Conservation (phyloP, 2,888 invertebrate genomes). For the Cryptocheilus praepositus region DNA sequence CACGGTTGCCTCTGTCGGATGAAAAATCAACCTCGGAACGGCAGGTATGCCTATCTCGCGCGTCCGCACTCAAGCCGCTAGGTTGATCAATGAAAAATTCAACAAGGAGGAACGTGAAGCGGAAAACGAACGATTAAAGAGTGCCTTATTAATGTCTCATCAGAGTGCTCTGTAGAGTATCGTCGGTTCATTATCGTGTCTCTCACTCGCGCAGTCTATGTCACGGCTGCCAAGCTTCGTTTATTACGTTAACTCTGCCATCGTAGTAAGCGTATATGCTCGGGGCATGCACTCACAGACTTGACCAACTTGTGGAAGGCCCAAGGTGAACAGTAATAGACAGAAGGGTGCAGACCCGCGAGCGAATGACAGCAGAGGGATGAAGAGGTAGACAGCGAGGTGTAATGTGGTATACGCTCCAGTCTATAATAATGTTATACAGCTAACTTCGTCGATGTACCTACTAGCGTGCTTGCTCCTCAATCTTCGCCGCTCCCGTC, state of each 20-base stretch:
- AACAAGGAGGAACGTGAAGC: no score
- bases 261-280: constrained; percentile 41
- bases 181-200: constrained; percentile 13
- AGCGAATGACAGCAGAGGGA: constrained; percentile 27
- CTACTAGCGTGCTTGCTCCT: constrained; percentile 22
- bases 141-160: no score
- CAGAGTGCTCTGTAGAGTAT: neutral
- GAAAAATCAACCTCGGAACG: no score
- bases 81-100: no score
- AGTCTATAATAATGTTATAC: constrained; percentile 56
- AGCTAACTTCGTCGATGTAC: constrained; percentile 49
- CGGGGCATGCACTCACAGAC: constrained; percentile 46
- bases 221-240: constrained; percentile 13
- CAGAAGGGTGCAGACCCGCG: constrained; percentile 36
- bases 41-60: no score
- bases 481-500: constrained; percentile 30
- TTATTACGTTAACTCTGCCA: constrained; percentile 40
- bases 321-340: constrained; percentile 54
- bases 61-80: no score
- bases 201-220: constrained; percentile 4
- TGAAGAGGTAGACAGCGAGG: constrained; percentile 24
- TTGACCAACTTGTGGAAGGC: constrained; percentile 51
- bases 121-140: no score
- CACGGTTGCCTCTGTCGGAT: no score
- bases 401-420: constrained; percentile 46